Evolutionary conservation across 23 tunicate species (phyloP), one percentile per base, ranked within the genome.

Genomic region (Clavelina lepadiformis): DNA sequence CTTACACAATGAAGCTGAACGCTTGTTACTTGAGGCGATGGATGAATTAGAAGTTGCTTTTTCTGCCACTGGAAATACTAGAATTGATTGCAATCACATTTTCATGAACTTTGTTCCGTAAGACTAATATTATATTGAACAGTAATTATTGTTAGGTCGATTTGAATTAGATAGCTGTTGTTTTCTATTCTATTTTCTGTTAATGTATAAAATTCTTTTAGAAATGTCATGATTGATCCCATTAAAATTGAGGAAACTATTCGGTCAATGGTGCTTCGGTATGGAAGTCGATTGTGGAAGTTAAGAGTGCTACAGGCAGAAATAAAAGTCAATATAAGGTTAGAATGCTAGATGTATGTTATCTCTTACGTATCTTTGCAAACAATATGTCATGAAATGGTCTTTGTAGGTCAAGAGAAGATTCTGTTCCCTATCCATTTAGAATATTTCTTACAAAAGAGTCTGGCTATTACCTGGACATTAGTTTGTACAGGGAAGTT

Each of bases 101-200:
- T 94, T 94, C 77, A 69, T 94, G 95, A 94, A 94, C 68, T 94
- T 94, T 59, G 99, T 88, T 13, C 99, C 99, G 97, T 89, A 50
- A 80, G 98, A 77, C 46, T 49, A 8, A 68, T 0, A 13, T 51
- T 15, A 0, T 21, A 66, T 47, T 51, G n/a, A n/a, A 51, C 67
- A 52, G 18, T n/a, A n/a, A n/a, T n/a, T n/a, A n/a, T n/a, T n/a
- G n/a, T n/a, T n/a, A n/a, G n/a, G n/a, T n/a, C n/a, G n/a, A n/a
- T 15, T 15, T 15, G 19, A 45, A 45, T 19, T 15, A 45, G n/a
- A 55, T 55, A 11, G 11, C 15, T 11, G 15, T 55, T 13, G 24
- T 13, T 55, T 13, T 13, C 8, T 13, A 55, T 11, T 11, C 15
- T 55, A 8, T 13, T n/a, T n/a, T 11, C 11, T 13, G 20, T 20